phyloP scores from a whole-genome alignment of 1,140 invertebrate genomes.

The Coenobita brevimanus region DNA sequence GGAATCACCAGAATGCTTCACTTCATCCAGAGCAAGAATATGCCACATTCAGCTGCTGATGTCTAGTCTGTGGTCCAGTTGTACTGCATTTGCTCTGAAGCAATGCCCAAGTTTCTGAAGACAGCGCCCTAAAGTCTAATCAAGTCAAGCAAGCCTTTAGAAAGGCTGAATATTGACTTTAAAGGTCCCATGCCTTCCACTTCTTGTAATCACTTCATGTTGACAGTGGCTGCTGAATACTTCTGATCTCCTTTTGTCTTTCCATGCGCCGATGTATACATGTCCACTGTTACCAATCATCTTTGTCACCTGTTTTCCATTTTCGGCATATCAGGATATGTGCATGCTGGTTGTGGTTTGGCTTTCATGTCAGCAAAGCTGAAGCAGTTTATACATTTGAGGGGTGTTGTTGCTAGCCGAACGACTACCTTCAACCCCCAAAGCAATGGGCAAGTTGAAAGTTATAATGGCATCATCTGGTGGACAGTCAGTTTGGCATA shows the following conservation, averaged over 20 bases:
- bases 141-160: slow-evolving; percentile 39
- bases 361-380: too few species aligned
- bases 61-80: not conserved
- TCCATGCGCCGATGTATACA: not conserved
- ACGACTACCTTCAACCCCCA: too few species aligned
- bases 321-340: too few species aligned
- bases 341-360: too few species aligned
- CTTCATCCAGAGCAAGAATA: not conserved
- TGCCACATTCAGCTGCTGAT: too few species aligned
- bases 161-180: slow-evolving; percentile 37
- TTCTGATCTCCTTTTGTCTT: slow-evolving; percentile 30
- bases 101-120: not conserved
- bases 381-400: too few species aligned
- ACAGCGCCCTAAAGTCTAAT: not conserved
- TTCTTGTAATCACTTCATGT: slow-evolving; percentile 17
- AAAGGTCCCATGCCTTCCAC: slow-evolving; percentile 18
- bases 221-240: not conserved
- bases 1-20: not conserved
- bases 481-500: too few species aligned
- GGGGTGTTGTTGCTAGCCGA: too few species aligned
- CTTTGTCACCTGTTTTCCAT: too few species aligned
- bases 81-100: not conserved
- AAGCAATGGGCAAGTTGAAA: too few species aligned
- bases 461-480: too few species aligned
- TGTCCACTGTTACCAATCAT: not conserved